These are phyloP conservation scores for Pterocles burchelli DNA, from an alignment of 2,113 vertebrate species.

Conservation along the genomic window DNA sequence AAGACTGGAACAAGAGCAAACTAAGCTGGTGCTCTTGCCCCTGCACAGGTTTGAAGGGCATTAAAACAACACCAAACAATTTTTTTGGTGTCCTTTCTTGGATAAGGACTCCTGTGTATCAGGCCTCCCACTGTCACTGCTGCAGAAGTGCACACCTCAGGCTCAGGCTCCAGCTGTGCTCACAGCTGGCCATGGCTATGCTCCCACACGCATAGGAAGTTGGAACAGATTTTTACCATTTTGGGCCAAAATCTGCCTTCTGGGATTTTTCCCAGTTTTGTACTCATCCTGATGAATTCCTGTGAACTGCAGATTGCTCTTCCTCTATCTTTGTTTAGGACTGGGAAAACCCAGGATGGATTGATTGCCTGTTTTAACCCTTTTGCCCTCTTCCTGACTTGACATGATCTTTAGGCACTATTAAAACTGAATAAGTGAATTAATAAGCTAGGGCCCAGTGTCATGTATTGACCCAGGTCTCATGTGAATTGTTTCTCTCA, in stretches of 20 bases:
- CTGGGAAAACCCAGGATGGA: background rate
- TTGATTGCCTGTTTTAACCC: background rate
- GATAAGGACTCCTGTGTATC: background rate
- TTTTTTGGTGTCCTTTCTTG: background rate
- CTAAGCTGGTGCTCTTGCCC: background rate
- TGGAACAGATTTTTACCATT: background rate
- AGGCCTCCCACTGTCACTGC: background rate
- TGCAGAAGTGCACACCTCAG: background rate
- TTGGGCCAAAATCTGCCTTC: constrained; percentile 24
- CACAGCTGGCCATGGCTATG: background rate
- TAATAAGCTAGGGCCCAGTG: background rate
- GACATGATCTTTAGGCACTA: background rate
- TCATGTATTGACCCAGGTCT: background rate
- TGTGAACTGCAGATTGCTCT: background rate
- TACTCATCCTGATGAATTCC: background rate
- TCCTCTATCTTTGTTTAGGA: background rate
- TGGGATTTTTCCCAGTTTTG: background rate
- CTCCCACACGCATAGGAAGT: background rate
- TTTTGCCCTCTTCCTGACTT: background rate
- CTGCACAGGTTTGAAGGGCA: background rate
- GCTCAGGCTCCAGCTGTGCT: background rate
- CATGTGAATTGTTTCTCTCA: background rate
- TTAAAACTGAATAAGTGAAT: background rate
- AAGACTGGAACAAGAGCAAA: background rate
- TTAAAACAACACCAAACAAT: background rate